Conservation (phyloP, 2,113 vertebrate genomes). For the Rhizomys pruinosus region DNA sequence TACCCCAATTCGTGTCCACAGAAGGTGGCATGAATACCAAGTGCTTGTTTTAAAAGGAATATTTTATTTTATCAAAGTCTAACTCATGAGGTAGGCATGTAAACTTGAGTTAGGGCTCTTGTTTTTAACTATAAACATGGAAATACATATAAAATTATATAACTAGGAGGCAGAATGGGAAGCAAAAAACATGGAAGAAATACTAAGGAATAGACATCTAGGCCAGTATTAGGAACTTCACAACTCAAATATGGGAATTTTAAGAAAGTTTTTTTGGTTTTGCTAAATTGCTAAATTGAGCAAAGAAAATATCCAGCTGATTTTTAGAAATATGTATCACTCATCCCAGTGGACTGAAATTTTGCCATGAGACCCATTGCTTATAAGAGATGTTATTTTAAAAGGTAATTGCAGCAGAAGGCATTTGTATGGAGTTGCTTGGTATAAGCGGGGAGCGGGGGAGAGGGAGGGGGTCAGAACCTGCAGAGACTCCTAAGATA, state of each 20-base stretch:
- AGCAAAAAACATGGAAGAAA: not conserved
- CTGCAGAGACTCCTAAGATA: conserved; percentile 64
- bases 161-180: not conserved
- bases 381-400: conserved; percentile 41
- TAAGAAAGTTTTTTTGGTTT: conserved; percentile 49
- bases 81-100: not conserved
- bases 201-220: not conserved
- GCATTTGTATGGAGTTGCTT: conserved; percentile 54
- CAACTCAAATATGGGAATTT: conserved; percentile 1
- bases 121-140: not conserved
- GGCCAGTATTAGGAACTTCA: not conserved
- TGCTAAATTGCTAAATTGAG: conserved; percentile 50
- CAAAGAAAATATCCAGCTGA: not conserved
- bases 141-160: not conserved
- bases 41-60: not conserved
- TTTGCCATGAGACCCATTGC: conserved; percentile 41
- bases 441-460: no score
- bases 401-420: conserved; percentile 6
- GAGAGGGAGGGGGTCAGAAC: conserved; percentile 64
- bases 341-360: not conserved
- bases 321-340: not conserved
- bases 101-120: not conserved
- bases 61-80: not conserved
- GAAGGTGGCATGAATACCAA: not conserved
- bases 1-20: not conserved